Percentiles rank a stretch among this genome's conserved stretches.
Conservation (phyloP, 2,888 invertebrate species). For the Nephrotoma flavescens region DNA sequence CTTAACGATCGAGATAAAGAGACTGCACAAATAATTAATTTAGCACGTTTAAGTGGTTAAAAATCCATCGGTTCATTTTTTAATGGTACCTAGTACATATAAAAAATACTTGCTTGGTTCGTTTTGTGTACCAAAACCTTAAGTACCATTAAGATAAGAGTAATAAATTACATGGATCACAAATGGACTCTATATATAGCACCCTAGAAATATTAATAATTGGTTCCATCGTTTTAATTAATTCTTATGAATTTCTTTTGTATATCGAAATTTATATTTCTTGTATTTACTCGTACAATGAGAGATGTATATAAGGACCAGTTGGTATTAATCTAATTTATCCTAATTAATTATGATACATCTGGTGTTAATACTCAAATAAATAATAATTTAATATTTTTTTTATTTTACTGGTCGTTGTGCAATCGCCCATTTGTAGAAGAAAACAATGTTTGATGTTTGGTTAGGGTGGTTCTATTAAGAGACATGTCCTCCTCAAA, state of each 20-base stretch:
- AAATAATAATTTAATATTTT: neutral
- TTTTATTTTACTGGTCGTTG: neutral
- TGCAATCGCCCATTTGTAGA: neutral
- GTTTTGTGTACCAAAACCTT: neutral
- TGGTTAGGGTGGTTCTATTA: neutral
- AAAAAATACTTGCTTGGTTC: neutral
- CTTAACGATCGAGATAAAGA: neutral
- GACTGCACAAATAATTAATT: neutral
- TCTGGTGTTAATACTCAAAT: neutral
- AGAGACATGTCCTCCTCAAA: neutral
- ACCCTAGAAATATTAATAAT: neutral
- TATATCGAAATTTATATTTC: neutral
- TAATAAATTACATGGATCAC: neutral
- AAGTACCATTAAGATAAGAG: neutral
- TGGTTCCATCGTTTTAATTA: neutral
- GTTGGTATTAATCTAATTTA: neutral
- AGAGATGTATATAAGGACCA: neutral
- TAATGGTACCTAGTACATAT: neutral
- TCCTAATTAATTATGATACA: neutral
- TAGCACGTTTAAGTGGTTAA: neutral
- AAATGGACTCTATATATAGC: neutral
- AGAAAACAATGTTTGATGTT: neutral
- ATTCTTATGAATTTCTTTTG: neutral
- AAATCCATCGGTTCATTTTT: neutral
- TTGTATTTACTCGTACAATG: neutral